These are phyloP conservation scores for Muntiacus reevesi DNA, from an alignment of 2,113 vertebrate species.

Conservation along the genomic window DNA sequence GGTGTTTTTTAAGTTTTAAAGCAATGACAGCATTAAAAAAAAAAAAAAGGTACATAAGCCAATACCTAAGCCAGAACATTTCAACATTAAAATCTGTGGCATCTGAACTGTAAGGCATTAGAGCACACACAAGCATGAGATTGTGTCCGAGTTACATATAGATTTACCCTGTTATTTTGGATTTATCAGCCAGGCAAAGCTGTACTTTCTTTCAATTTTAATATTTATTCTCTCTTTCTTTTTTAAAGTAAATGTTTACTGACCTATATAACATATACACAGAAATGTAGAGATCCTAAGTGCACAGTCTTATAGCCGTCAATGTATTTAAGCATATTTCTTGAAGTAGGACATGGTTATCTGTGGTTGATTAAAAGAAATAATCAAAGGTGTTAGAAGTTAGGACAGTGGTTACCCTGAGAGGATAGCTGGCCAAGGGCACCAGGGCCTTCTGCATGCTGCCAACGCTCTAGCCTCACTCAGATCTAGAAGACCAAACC, in stretches of 20 bases:
- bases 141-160: background rate
- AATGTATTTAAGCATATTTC: background rate
- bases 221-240: background rate
- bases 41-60: background rate
- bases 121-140: background rate
- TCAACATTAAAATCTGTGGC: background rate
- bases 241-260: background rate
- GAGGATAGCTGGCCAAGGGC: too few relatives aligned
- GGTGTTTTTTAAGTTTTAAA: background rate
- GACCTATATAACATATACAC: background rate
- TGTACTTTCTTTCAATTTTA: background rate
- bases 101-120: background rate
- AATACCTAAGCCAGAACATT: background rate
- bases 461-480: background rate
- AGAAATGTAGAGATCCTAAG: fast-evolving
- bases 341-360: background rate
- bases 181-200: background rate
- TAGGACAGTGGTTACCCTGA: too few relatives aligned
- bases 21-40: background rate
- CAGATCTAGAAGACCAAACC: background rate
- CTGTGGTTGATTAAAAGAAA: background rate
- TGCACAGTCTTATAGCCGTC: background rate
- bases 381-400: background rate
- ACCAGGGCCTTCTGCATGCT: background rate
- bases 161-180: background rate